A percentile compares a stretch with the other conserved stretches of the same genome.
Conservation (phyloP, 2,113 vertebrate genomes). For the Muntiacus muntjak region DNA sequence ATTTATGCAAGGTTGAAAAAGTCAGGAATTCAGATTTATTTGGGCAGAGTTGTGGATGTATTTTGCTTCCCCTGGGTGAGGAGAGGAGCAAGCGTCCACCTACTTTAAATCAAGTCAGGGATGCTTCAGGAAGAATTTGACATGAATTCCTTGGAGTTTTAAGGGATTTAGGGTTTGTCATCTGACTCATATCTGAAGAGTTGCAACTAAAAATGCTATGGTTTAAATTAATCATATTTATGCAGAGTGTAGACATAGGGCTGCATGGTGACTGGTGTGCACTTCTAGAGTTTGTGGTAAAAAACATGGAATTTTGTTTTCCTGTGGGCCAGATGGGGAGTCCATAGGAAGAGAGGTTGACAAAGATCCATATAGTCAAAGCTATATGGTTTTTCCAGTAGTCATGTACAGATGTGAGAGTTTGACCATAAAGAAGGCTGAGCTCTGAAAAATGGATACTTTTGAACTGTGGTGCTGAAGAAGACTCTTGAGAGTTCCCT, state of each 20-base stretch:
- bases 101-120: not conserved
- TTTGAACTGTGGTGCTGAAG: not conserved
- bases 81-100: not conserved
- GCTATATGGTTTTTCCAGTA: not conserved
- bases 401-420: not conserved
- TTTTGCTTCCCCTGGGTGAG: not conserved
- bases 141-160: not conserved
- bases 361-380: not conserved
- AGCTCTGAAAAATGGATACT: not conserved
- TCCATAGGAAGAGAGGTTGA: not conserved
- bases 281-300: not conserved
- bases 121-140: not conserved
- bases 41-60: not conserved
- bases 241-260: not conserved
- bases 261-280: not conserved
- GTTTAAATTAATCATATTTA: not conserved
- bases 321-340: not conserved
- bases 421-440: not conserved
- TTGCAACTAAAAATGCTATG: not conserved
- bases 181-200: not conserved
- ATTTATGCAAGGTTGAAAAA: not conserved
- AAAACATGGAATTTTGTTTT: not conserved
- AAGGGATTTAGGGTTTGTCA: not conserved
- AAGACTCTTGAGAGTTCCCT: not conserved
- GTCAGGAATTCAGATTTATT: not conserved